Evolutionary conservation across 2,797 vertebrate genomes (phyloP).

Genomic region (Kryptolebias ocellatus): DNA sequence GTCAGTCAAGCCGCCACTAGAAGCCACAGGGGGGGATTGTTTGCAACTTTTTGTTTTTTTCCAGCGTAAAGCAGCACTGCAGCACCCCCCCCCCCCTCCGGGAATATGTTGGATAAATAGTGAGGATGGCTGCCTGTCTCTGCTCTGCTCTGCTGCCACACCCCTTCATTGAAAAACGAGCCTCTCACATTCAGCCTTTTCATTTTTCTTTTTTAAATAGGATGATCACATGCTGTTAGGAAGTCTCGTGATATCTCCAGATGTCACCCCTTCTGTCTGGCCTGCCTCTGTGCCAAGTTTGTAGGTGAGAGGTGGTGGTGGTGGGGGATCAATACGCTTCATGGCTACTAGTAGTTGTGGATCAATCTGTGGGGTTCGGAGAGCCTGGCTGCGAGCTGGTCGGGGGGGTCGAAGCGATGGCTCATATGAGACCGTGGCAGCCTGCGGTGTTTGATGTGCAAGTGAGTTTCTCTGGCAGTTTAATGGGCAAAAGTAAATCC

Average conservation of each 20-base stretch:
- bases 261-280: not conserved
- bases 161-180: constrained; percentile 59
- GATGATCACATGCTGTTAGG: constrained; percentile 24
- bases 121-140: constrained; percentile 17
- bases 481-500: constrained; percentile 50
- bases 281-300: constrained; percentile 28
- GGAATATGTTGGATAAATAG: constrained; percentile 7
- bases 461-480: constrained; percentile 48
- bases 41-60: constrained; percentile 53
- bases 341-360: constrained; percentile 5
- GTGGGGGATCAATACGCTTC: constrained; percentile 17
- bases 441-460: constrained; percentile 44
- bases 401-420: constrained; percentile 44
- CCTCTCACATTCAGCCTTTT: constrained; percentile 9
- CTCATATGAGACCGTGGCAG: constrained; percentile 48
- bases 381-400: constrained; percentile 9
- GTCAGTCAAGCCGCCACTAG: constrained; percentile 33
- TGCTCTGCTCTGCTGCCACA: constrained; percentile 58
- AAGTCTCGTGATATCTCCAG: constrained; percentile 1
- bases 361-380: not conserved
- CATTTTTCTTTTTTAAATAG: not conserved
- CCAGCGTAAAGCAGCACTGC: constrained; percentile 2
- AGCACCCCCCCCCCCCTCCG: not conserved
- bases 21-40: constrained; percentile 25
- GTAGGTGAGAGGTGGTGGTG: constrained; percentile 13